These are phyloP conservation scores for Polypedilum pembai DNA, from an alignment of 1,140 invertebrate species.

Conservation along the genomic window DNA sequence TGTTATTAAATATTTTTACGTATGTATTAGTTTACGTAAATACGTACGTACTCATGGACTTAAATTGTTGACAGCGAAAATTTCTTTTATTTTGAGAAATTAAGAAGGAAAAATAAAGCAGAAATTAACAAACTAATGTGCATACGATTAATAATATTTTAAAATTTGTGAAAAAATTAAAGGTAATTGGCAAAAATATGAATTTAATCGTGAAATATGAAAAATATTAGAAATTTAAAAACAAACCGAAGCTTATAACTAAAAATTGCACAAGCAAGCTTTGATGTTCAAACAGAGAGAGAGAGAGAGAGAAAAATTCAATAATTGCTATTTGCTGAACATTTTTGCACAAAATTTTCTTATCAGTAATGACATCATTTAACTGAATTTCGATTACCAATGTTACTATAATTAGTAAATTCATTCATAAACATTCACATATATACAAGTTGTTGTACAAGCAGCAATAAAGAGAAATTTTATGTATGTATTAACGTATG, in stretches of 20 bases:
- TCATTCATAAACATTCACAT: neutral
- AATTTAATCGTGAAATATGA: neutral
- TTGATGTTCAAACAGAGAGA: neutral
- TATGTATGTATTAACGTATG: no score
- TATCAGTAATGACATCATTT: no score
- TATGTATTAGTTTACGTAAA: no score
- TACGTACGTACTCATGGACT: no score
- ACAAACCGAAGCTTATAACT: neutral
- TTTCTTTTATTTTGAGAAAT: neutral
- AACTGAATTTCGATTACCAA: neutral
- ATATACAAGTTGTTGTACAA: no score
- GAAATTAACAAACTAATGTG: neutral
- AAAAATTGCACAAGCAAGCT: neutral
- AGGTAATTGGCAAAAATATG: neutral
- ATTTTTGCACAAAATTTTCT: no score
- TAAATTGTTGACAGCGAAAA: neutral
- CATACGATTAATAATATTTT: neutral
- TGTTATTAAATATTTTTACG: no score
- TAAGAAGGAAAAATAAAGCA: neutral
- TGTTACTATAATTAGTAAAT: neutral
- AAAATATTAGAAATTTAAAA: neutral
- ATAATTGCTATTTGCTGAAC: neutral
- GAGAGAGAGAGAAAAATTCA: neutral
- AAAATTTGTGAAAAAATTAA: neutral
- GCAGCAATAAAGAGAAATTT: no score